Evolutionary conservation across 2,113 vertebrate genomes (phyloP).

Genomic region (Entelurus aequoreus): DNA sequence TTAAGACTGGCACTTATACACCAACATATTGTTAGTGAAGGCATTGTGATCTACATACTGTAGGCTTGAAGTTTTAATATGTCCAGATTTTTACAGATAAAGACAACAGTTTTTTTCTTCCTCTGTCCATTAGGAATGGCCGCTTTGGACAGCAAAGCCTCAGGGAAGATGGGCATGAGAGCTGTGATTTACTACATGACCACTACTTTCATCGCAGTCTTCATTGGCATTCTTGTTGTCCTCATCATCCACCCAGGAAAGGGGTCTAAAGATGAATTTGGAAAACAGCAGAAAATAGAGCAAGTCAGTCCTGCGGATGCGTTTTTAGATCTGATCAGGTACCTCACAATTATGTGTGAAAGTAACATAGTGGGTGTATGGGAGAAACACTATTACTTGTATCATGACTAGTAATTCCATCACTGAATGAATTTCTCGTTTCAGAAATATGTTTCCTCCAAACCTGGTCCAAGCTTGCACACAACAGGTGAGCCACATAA

Average conservation of each 20-base stretch:
- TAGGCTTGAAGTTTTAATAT: too few species aligned
- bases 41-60: too few species aligned
- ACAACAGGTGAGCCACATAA: slow-evolving; percentile 83
- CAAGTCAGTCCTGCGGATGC: slow-evolving; percentile 90
- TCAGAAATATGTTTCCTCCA: slow-evolving; percentile 98
- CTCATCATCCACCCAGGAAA: slow-evolving; percentile 96
- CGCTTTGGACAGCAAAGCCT: slow-evolving; percentile 92
- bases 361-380: neutral
- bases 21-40: too few species aligned
- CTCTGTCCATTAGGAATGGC: slow-evolving; percentile 80
- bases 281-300: slow-evolving; percentile 89
- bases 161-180: slow-evolving; percentile 95
- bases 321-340: slow-evolving; percentile 97
- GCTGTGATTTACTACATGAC: slow-evolving; percentile 97
- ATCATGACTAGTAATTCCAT: neutral
- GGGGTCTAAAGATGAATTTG: slow-evolving; percentile 93
- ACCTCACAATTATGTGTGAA: neutral
- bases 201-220: slow-evolving; percentile 92
- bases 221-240: slow-evolving; percentile 92
- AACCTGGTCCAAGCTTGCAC: slow-evolving; percentile 97
- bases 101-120: neutral
- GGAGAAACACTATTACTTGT: neutral
- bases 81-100: too few species aligned
- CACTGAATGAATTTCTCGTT: slow-evolving; percentile 51
- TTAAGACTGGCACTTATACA: too few species aligned